A percentile compares a stretch with the other conserved stretches of the same genome.
phyloP scores from a whole-genome alignment of 2,797 vertebrate genomes.

The Falco columbarius region DNA sequence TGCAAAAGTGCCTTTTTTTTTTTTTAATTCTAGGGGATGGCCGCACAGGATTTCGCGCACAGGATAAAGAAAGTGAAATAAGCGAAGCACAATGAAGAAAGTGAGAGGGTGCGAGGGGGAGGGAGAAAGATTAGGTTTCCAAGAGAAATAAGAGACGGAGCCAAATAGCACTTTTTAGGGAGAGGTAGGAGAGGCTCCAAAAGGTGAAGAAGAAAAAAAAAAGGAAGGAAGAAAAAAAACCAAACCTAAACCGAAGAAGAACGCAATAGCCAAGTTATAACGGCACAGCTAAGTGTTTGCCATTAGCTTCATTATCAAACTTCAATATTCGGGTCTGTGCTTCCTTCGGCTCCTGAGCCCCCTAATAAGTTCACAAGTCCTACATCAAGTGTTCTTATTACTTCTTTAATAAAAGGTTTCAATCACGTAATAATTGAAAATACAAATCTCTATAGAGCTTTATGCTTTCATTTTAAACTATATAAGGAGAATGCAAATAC shows the following conservation, averaged over 20 bases:
- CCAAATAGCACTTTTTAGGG: slow-evolving; percentile 2
- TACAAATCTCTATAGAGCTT: not conserved
- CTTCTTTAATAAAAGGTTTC: not conserved
- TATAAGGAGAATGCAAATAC: not conserved
- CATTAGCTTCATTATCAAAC: not conserved
- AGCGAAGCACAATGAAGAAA: slow-evolving; percentile 26
- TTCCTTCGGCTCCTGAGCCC: not conserved
- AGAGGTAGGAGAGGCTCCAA: slow-evolving; percentile 7
- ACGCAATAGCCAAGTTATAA: not conserved
- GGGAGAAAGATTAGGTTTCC: slow-evolving; percentile 42
- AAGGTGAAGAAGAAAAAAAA: not conserved
- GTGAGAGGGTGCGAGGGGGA: not conserved
- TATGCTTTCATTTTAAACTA: slow-evolving; percentile 42
- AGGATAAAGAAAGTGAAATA: not conserved
- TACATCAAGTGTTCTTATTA: not conserved
- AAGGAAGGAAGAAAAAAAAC: not conserved
- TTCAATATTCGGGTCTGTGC: not conserved
- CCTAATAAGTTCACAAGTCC: not conserved
- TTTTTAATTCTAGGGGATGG: not conserved
- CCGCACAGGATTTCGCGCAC: not conserved
- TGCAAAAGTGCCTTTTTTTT: not conserved
- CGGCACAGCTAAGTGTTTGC: not conserved
- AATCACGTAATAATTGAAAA: not conserved
- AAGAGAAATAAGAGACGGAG: slow-evolving; percentile 22
- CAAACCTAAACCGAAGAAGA: not conserved